Conservation (phyloP, 2,888 invertebrate species). For the Cosmopolites sordidus region DNA sequence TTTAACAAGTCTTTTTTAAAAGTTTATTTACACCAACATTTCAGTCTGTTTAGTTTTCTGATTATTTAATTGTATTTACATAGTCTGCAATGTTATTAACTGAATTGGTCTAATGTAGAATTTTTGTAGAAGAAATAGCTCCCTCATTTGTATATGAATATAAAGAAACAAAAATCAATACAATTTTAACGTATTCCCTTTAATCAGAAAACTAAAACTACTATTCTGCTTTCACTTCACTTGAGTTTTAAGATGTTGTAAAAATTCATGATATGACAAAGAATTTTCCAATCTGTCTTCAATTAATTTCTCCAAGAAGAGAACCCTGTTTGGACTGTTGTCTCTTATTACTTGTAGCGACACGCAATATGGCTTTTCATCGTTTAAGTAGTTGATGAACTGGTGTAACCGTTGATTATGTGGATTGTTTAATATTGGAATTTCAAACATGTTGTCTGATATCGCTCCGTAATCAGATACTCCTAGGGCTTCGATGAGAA, state of each 20-base stretch:
- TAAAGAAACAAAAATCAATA: too few relatives aligned
- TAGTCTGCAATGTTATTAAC: too few relatives aligned
- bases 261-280: conserved; percentile 95
- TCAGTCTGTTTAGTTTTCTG: conserved; percentile 3
- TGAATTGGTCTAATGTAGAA: too few relatives aligned
- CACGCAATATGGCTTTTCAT: conserved; percentile 76
- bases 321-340: conserved; percentile 75
- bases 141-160: too few relatives aligned
- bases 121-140: too few relatives aligned
- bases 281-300: conserved; percentile 94
- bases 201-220: not conserved
- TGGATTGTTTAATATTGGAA: conserved; percentile 73
- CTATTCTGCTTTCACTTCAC: conserved; percentile 62
- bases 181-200: not conserved
- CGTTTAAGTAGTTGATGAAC: conserved; percentile 79
- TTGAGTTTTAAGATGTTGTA: conserved; percentile 89
- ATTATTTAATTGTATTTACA: too few relatives aligned
- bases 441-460: conserved; percentile 69
- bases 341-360: conserved; percentile 84
- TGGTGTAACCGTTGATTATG: conserved; percentile 71
- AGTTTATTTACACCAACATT: not conserved
- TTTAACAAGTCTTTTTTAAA: conserved; percentile 13
- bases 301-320: conserved; percentile 83
- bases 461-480: conserved; percentile 69
- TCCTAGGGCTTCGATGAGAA: conserved; percentile 68